Percentiles rank a stretch among this genome's conserved stretches.
phyloP scores from a whole-genome alignment of 2,797 vertebrate species.

The Leptatherina wallacei region DNA sequence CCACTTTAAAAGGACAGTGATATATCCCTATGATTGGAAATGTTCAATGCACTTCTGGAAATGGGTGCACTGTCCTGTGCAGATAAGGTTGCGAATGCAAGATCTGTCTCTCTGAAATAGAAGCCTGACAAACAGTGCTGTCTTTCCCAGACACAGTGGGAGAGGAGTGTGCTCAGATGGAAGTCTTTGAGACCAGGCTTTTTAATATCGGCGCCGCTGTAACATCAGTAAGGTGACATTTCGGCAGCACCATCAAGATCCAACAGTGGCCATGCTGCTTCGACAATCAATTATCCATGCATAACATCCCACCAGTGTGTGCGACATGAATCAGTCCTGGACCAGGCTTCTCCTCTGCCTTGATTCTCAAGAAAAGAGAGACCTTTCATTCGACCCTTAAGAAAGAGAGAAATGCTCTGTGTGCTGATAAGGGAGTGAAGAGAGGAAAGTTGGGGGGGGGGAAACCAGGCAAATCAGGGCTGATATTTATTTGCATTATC shows the following conservation, averaged over 20 bases:
- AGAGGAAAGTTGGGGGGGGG: slow-evolving; percentile 46
- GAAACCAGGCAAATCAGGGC: slow-evolving; percentile 64
- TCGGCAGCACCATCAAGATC: slow-evolving; percentile 83
- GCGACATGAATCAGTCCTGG: slow-evolving; percentile 82
- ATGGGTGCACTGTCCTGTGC: slow-evolving; percentile 82
- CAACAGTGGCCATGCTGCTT: slow-evolving; percentile 83
- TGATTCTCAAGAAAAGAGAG: slow-evolving; percentile 73
- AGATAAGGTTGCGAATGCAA: slow-evolving; percentile 82
- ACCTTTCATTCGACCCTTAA: slow-evolving; percentile 79
- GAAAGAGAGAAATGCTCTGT: slow-evolving; percentile 73
- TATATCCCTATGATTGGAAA: slow-evolving; percentile 81
- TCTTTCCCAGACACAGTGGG: slow-evolving; percentile 81
- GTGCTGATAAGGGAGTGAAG: slow-evolving; percentile 73
- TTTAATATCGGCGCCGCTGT: slow-evolving; percentile 85
- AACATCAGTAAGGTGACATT: slow-evolving; percentile 90
- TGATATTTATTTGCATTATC: slow-evolving; percentile 82
- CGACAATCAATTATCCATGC: slow-evolving; percentile 88
- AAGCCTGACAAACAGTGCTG: slow-evolving; percentile 79
- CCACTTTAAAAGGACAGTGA: slow-evolving; percentile 80
- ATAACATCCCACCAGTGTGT: slow-evolving; percentile 82
- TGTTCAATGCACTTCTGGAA: slow-evolving; percentile 82
- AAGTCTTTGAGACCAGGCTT: slow-evolving; percentile 83
- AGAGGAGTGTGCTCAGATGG: slow-evolving; percentile 75
- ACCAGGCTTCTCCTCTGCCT: slow-evolving; percentile 75
- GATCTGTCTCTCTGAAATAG: slow-evolving; percentile 78